Percentiles rank a stretch among this genome's conserved stretches.
phyloP scores from a whole-genome alignment of 2,113 vertebrate genomes.

The Archilochus colubris region DNA sequence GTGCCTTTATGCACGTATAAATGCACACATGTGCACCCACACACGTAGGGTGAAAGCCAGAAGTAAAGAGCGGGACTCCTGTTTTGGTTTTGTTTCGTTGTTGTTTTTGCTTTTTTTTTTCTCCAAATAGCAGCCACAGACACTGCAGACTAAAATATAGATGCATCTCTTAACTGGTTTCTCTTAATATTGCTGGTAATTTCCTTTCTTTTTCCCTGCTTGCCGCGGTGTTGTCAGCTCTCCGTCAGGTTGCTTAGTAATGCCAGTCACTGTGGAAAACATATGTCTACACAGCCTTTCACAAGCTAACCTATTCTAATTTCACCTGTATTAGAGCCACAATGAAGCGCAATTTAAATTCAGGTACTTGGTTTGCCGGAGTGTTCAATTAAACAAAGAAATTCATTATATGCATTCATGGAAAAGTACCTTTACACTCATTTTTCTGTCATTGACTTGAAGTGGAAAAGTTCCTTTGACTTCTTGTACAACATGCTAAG shows the following conservation, averaged over 20 bases:
- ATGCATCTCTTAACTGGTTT: neutral
- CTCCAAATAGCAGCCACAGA: neutral
- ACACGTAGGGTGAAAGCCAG: neutral
- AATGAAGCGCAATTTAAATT: slow-evolving; percentile 39
- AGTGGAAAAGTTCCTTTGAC: neutral
- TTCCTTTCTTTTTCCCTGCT: neutral
- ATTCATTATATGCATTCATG: slow-evolving; percentile 16
- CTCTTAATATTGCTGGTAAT: neutral
- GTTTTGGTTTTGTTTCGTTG: too few species aligned
- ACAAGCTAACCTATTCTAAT: neutral
- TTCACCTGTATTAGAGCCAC: neutral
- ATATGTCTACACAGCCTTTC: neutral
- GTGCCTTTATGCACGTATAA: neutral
- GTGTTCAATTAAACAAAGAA: slow-evolving; percentile 60
- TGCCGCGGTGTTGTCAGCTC: slow-evolving; percentile 17
- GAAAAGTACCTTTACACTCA: neutral
- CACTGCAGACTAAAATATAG: neutral
- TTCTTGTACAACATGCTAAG: neutral
- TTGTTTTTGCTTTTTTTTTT: neutral
- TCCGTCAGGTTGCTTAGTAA: neutral
- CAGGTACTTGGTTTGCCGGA: slow-evolving; percentile 36
- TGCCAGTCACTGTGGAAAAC: neutral
- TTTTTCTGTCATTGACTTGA: neutral
- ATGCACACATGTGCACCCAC: neutral
- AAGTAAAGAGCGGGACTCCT: neutral